These are phyloP conservation scores for Zoanthus sansibaricus DNA, from an alignment of 92 coral and sea anemone genomes.

Conservation along the genomic window DNA sequence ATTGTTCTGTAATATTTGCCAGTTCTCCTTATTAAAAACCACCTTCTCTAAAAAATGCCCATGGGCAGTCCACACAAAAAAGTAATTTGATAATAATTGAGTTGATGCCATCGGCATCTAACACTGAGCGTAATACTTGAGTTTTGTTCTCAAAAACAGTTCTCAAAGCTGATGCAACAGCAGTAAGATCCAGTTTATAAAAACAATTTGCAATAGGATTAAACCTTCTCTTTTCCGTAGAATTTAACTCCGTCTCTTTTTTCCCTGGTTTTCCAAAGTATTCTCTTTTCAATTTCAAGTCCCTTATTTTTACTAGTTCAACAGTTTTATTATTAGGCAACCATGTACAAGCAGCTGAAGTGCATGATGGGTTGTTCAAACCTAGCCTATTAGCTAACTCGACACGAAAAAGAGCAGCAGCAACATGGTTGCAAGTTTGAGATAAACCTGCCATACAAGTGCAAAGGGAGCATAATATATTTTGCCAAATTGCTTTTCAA, in stretches of 20 bases:
- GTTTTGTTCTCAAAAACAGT: conserved; percentile 29
- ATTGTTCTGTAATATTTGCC: neutral
- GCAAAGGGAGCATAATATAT: conserved; percentile 44
- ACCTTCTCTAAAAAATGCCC: conserved; percentile 1
- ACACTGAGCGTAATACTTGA: neutral
- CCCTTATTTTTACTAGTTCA: conserved; percentile 49
- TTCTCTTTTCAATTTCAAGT: conserved; percentile 43
- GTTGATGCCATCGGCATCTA: conserved; percentile 2
- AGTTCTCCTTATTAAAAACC: conserved; percentile 1
- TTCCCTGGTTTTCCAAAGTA: conserved; percentile 56
- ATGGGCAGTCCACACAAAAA: conserved; percentile 2
- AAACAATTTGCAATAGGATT: conserved; percentile 38
- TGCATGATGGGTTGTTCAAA: conserved; percentile 52
- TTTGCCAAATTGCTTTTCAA: conserved; percentile 46
- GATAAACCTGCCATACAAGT: conserved; percentile 62
- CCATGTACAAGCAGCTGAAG: conserved; percentile 53
- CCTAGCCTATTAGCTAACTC: conserved; percentile 53
- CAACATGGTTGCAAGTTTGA: conserved; percentile 62
- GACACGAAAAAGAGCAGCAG: conserved; percentile 51
- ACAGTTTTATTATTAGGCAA: neutral
- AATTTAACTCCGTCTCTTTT: conserved; percentile 42
- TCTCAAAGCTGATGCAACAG: conserved; percentile 50
- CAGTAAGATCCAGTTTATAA: conserved; percentile 45
- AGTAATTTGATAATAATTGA: conserved; percentile 1
- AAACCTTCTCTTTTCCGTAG: conserved; percentile 45